phyloP scores from a whole-genome alignment of 2,113 vertebrate genomes.

The Pterocles gutturalis region DNA sequence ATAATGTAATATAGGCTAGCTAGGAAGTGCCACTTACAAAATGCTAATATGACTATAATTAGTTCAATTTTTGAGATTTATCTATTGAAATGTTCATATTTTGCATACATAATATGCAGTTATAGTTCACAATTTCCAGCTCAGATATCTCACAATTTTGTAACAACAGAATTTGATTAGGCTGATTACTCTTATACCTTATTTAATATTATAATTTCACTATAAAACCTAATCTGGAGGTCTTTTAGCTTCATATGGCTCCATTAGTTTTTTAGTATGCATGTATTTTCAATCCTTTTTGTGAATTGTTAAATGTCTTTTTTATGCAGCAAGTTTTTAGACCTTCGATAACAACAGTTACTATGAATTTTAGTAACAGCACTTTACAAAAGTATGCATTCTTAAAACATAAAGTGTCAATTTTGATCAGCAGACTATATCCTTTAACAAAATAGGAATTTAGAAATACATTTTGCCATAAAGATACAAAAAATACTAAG shows the following conservation, averaged over 20 bases:
- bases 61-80: background rate
- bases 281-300: background rate
- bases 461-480: background rate
- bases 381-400: background rate
- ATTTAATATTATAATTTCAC: conserved; percentile 2
- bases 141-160: background rate
- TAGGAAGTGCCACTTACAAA: background rate
- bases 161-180: conserved; percentile 6
- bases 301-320: background rate
- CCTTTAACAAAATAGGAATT: background rate
- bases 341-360: background rate
- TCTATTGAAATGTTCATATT: background rate
- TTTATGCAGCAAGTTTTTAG: background rate
- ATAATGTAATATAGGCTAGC: background rate
- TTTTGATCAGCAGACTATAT: background rate
- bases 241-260: background rate
- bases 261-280: background rate
- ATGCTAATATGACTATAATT: background rate
- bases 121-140: conserved; percentile 26
- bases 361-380: background rate
- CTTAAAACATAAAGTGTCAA: background rate
- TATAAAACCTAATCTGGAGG: background rate
- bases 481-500: background rate
- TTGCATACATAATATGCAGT: background rate
- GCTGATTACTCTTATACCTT: conserved; percentile 21